These are phyloP conservation scores for Rachycentron canadum DNA, from an alignment of 2,797 vertebrate genomes.

Conservation along the genomic window DNA sequence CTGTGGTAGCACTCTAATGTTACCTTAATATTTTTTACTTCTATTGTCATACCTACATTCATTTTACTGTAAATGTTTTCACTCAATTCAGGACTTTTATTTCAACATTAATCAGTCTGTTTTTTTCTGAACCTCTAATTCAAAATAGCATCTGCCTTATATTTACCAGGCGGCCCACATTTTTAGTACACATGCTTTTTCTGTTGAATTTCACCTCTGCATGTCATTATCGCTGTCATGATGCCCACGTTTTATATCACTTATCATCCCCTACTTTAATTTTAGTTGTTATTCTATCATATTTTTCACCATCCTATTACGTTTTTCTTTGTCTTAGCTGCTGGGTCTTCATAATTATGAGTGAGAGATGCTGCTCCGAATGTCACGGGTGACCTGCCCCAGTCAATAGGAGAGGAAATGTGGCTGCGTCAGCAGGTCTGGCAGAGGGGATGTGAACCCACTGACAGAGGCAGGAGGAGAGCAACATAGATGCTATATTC, in stretches of 20 bases:
- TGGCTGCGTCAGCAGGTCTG: slow-evolving; percentile 71
- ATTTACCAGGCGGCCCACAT: background rate
- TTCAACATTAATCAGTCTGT: no score
- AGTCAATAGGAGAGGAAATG: slow-evolving; percentile 74
- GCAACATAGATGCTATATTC: slow-evolving; percentile 45
- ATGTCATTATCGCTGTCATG: background rate
- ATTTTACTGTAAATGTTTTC: no score
- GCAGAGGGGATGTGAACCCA: slow-evolving; percentile 60
- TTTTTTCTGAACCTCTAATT: background rate
- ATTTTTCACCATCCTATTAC: slow-evolving; percentile 18
- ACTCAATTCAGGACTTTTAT: no score
- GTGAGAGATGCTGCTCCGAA: slow-evolving; percentile 58
- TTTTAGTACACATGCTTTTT: background rate
- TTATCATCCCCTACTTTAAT: slow-evolving; percentile 8
- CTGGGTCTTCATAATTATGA: slow-evolving; percentile 43
- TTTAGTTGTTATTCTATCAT: slow-evolving; percentile 4
- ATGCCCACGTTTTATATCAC: background rate
- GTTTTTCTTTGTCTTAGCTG: slow-evolving; percentile 43
- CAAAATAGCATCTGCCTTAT: background rate
- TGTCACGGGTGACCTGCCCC: slow-evolving; percentile 70
- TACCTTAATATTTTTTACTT: no score
- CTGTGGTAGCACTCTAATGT: no score
- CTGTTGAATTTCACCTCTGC: background rate
- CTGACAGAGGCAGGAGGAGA: slow-evolving; percentile 60
- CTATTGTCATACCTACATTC: no score